phyloP scores from a whole-genome alignment of 2,113 vertebrate genomes.

The Rhabdomys dilectus region DNA sequence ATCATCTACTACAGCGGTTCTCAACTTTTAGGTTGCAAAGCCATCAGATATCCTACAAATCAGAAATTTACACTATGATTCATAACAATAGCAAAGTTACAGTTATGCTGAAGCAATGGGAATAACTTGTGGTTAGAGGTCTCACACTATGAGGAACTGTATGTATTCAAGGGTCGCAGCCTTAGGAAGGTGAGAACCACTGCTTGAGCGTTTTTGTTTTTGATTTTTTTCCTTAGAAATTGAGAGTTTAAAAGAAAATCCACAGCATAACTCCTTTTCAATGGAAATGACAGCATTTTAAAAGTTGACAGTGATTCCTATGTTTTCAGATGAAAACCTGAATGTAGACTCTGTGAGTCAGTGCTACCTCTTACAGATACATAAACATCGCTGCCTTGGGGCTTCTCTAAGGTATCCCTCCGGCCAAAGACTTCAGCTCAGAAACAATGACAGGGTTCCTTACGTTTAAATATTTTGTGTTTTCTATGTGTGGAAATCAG shows the following conservation, averaged over 20 bases:
- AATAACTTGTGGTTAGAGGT: background rate
- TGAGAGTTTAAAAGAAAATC: constrained; percentile 20
- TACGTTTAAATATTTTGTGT: background rate
- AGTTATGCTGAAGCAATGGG: background rate
- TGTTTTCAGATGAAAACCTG: constrained; percentile 32
- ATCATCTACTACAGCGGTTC: background rate
- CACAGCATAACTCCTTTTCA: background rate
- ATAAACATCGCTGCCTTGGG: background rate
- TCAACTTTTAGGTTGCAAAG: background rate
- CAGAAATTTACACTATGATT: background rate
- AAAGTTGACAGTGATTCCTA: background rate
- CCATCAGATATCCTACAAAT: background rate
- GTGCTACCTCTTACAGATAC: background rate
- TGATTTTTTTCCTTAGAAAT: background rate
- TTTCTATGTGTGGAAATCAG: background rate
- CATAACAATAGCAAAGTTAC: background rate
- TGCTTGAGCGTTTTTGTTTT: background rate
- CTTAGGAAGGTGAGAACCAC: background rate
- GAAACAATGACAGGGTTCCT: background rate
- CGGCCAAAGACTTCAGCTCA: background rate
- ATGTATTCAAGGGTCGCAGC: background rate
- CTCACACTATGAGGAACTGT: background rate
- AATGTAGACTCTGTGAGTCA: background rate
- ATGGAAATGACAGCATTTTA: background rate
- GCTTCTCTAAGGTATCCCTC: background rate